Evolutionary conservation across 2,797 vertebrate species (phyloP), one percentile per base, ranked within the genome.

Genomic region (Chelon labrosus): DNA sequence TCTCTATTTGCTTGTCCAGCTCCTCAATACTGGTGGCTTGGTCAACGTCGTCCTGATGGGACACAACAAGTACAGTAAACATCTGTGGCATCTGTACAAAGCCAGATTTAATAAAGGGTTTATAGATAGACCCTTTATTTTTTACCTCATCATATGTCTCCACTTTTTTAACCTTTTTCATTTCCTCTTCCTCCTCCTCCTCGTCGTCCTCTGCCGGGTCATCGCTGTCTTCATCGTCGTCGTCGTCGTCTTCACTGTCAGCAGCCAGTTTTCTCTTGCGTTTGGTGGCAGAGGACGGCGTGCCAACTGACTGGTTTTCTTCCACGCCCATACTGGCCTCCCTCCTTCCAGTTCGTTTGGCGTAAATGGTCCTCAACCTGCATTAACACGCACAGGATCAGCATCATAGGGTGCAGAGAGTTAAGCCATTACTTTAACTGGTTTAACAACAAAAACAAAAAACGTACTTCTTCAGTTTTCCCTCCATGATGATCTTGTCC

Each of bases 1-100:
- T 99, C 77, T 99, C 98, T 44, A 99, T 99, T 89, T 99, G 98
- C 85, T 99, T 99, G 91, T 99, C 98, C 63, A 99, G 93, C 80
- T 99, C 98, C 91, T 99, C 98, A 42, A 99, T 91, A 83, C 96
- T 99, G 70, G 97, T 97, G 81, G 95, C 88, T 83, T 98, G 97
- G 86, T 99, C 97, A 35, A 97, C 97, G 56, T 99, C 98, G 92
- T 99, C 98, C 98, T 99, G 83, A 17, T 70, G 64, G n/a, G 59
- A 52, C 10, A 56, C 20, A 73, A 72, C 7, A 79, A 65, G 68
- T 5, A 31, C 13, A 35, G 2, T 7, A 5, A 65, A 67, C 41
- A 11, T 62, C 37, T 63, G 52, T 35, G 13, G 63, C 5, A 10
- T 39, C 9, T 47, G 9, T 11, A 31, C 1, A 11, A n/a, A 0